Conservation (phyloP, 2,113 vertebrate genomes). For the Haliaeetus leucogaster region DNA sequence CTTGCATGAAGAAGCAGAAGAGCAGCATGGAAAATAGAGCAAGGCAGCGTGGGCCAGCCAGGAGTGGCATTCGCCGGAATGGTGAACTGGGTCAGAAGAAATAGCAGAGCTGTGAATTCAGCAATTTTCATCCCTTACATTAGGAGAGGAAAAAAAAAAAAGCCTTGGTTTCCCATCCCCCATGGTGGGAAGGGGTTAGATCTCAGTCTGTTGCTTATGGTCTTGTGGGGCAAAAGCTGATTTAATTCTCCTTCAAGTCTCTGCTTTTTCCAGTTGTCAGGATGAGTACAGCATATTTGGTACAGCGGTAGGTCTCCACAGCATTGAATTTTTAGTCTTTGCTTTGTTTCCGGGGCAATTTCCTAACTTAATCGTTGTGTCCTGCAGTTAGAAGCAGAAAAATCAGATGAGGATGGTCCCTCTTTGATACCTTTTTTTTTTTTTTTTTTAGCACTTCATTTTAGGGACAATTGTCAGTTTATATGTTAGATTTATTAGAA, state of each 20-base stretch:
- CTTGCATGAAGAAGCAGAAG: neutral
- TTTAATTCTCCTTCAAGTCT: neutral
- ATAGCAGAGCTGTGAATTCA: slow-evolving; percentile 52
- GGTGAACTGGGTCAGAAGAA: slow-evolving; percentile 65
- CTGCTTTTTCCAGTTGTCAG: neutral
- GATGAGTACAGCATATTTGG: neutral
- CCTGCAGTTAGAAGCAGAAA: neutral
- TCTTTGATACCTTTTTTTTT: neutral
- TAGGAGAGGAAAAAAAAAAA: fast-evolving
- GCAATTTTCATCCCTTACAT: slow-evolving; percentile 16
- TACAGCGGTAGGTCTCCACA: neutral
- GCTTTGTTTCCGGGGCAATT: neutral
- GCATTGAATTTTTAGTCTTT: neutral
- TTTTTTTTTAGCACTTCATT: neutral
- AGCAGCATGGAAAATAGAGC: slow-evolving; percentile 40
- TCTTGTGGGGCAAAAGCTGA: neutral
- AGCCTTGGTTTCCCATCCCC: neutral
- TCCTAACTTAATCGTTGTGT: neutral
- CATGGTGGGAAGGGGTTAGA: neutral
- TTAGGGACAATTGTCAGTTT: neutral
- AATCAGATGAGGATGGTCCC: neutral
- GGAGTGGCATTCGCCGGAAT: neutral
- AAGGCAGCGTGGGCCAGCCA: slow-evolving; percentile 29
- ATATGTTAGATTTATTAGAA: neutral
- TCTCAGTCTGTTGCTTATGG: neutral